Base-by-base conservation (phyloP, 37 sponge, comb jelly and placozoan species). In the Chondrilla cf. caribensis region DNA sequence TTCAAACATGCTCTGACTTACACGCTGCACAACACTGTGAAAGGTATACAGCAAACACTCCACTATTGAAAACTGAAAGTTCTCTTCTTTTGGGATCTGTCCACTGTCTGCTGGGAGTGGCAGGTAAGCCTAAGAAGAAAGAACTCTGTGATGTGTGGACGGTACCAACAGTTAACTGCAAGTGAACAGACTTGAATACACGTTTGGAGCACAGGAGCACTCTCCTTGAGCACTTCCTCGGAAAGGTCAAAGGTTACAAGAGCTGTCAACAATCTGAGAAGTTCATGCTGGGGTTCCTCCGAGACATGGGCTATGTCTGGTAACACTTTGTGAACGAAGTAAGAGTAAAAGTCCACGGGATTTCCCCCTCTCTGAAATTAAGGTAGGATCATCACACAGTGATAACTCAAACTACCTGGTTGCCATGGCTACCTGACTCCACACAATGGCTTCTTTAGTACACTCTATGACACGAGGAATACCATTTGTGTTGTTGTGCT, bases 11-110 rank as follows among this genome's bases (percentile, higher is more conserved):
- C 17, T 19, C 57, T 19, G 11, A 11, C 11, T 17, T 11, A 55
- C 17, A 55, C 17, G 57, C 17, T 55, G 60, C 2, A 77, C 70
- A 36, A 88, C 42, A 31, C 79, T 62, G 58, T 88, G 92, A 33
- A 92, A 70, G 28, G 70, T 42, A 83, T 86, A 92, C 38, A 92
- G 81, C 0, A 79, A 28, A 75, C 92, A 85, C 66, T 92, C 92
- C 17, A 92, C 89, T 2, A 83, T 40, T 39, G 92, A 85, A 81
- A 87, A 92, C 59, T 86, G 84, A 6, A 88, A 42, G 71, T 70
- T 70, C 38, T 70, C 71, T 3, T 70, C 9, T 28, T 82, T 85
- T 3, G 89, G 89, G 2, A 59, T 28, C 4, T 85, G 86, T 31
- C 54, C 78, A 31, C 38, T 28, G 6, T 6, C 64, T 19, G 25